phyloP scores from a whole-genome alignment of 2,888 invertebrate species.

The Strigamia transsilvanica region DNA sequence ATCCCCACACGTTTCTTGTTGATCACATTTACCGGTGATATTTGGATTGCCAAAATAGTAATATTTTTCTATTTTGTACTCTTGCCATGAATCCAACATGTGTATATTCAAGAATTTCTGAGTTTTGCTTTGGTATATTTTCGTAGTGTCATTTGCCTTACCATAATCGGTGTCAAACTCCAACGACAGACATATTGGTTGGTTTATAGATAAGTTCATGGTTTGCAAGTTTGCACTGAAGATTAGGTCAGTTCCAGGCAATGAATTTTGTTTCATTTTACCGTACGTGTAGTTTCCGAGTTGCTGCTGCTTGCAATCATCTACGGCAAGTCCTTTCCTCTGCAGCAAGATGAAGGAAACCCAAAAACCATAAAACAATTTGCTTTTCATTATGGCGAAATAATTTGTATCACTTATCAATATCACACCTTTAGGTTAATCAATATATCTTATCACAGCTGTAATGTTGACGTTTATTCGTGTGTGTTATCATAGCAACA shows the following conservation, averaged over 20 bases:
- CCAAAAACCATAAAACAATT: neutral
- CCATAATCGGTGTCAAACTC: neutral
- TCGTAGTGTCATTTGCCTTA: neutral
- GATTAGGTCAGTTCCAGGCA: neutral
- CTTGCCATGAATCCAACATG: neutral
- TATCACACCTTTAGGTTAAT: too few relatives aligned
- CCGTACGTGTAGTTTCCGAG: neutral
- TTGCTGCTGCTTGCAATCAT: neutral
- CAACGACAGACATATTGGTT: neutral
- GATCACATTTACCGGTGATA: neutral
- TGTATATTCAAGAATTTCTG: neutral
- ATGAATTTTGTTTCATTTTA: neutral
- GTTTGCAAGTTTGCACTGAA: neutral
- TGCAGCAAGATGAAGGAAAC: neutral
- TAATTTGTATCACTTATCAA: too few relatives aligned
- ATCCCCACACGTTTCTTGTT: neutral
- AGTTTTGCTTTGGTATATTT: neutral
- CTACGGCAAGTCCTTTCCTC: neutral
- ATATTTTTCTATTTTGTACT: neutral
- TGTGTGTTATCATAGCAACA: too few relatives aligned
- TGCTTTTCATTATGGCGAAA: neutral
- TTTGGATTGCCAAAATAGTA: constrained; percentile 5
- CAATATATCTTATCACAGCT: too few relatives aligned
- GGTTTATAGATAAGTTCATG: neutral
- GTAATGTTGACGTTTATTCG: too few relatives aligned